Evolutionary conservation across 2,797 vertebrate species (phyloP).

Genomic region (Catamblyrhynchus diadema): DNA sequence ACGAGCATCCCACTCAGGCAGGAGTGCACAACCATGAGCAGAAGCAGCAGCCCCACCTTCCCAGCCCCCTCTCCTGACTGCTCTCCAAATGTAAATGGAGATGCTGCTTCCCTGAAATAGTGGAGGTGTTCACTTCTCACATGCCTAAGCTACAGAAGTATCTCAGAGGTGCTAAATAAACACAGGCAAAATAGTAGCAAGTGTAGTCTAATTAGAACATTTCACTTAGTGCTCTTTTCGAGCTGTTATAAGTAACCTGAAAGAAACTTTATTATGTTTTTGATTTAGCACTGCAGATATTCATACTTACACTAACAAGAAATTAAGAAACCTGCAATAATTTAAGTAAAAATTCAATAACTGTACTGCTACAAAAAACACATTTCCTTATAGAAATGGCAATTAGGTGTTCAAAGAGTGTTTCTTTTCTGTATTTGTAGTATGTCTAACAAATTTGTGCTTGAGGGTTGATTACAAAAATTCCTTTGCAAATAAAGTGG

Average conservation of each 20-base stretch:
- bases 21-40: background rate
- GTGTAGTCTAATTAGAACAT: background rate
- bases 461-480: background rate
- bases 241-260: background rate
- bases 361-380: background rate
- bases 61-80: background rate
- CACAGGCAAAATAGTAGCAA: background rate
- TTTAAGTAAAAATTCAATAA: background rate
- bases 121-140: background rate
- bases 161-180: background rate
- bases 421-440: background rate
- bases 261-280: background rate
- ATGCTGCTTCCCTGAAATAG: background rate
- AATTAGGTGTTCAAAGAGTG: fast-evolving
- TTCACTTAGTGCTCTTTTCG: background rate
- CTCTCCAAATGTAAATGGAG: background rate
- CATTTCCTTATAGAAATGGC: background rate
- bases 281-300: background rate
- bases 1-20: background rate
- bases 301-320: background rate
- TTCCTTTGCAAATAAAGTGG: background rate
- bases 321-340: background rate
- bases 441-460: background rate
- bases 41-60: background rate
- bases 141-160: fast-evolving